Base-by-base conservation (phyloP, 2,113 vertebrate genomes). In the Ammodytes marinus region DNA sequence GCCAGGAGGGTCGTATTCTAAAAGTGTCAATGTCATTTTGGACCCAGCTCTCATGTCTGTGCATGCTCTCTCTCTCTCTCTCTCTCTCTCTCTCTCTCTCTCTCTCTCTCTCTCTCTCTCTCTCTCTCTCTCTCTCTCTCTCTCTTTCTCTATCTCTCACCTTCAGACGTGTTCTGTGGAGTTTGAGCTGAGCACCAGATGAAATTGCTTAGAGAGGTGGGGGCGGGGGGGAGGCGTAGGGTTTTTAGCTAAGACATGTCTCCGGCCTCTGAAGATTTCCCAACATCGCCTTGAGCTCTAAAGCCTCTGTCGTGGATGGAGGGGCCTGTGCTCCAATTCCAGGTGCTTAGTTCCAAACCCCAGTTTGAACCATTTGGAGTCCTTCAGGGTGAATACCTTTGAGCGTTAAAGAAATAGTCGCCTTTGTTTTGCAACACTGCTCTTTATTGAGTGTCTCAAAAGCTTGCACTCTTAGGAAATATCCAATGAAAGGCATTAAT, bases 261-360 rank as follows among this genome's bases (percentile, higher is more conserved):
- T 84, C 68, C 17, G 61, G 69, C 80, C 84, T 82, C 80, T 85
- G 84, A 66, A 90, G 84, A 89, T 91, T 89, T 88, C 49, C 53
- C 35, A 75, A 83, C 83, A 17, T 79, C 57, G 15, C 84, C 88
- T 82, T 92, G 88, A 90, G 88, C 87, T 88, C 47, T 86, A 89
- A 90, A 92, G 88, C 87, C 77, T 79, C 63, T 76, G 67, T 82
- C 52, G 87, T 84, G 69, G 86, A 88, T 89, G 81, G 27, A 86
- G 78, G 27, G 19, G 47, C 81, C 78, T 19, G 63, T 14, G 67
- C 81, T 77, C 71, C 86, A 86, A 92, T 92, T 87, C 87, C 79
- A 90, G 86, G 69, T 82, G 82, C 88, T 90, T 82, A 83, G 49
- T 10, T 47, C 58, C 67, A 52, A 39, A 9, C 63, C 11, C 3